Conservation (phyloP, 2,888 invertebrate species). For the Neelides folsomi region DNA sequence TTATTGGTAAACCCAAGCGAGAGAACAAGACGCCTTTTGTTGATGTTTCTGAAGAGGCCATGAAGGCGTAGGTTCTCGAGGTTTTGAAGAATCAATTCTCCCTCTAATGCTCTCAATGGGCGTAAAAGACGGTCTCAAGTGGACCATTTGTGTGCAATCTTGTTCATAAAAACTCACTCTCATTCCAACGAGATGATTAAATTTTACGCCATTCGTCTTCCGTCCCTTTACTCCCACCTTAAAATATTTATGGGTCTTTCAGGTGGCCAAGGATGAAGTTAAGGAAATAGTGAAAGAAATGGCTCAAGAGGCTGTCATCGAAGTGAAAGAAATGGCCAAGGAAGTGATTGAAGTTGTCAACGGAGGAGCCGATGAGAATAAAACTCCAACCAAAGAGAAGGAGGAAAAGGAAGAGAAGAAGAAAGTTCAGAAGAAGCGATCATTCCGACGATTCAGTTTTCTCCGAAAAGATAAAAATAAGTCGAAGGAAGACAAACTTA, state of each 20-base stretch:
- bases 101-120: slow-evolving; percentile 9
- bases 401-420: slow-evolving; percentile 26
- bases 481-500: slow-evolving; percentile 31
- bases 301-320: slow-evolving; percentile 21
- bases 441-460: slow-evolving; percentile 31
- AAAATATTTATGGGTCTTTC: slow-evolving; percentile 5
- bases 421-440: slow-evolving; percentile 27
- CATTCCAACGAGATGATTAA: too few relatives aligned
- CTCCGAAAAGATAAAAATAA: slow-evolving; percentile 29
- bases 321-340: slow-evolving; percentile 25
- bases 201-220: too few relatives aligned
- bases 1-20: not conserved
- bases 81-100: slow-evolving; percentile 6
- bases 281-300: slow-evolving; percentile 30
- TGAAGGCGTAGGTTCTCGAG: not conserved
- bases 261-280: slow-evolving; percentile 27
- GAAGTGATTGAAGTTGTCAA: slow-evolving; percentile 13
- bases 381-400: slow-evolving; percentile 18
- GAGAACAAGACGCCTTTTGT: not conserved
- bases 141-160: too few relatives aligned
- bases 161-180: too few relatives aligned
- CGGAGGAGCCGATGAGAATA: slow-evolving; percentile 8
- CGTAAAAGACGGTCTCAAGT: slow-evolving; percentile 1
- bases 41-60: too few relatives aligned
- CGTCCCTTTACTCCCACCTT: too few relatives aligned